Base-by-base conservation (phyloP, 1,140 invertebrate species). In the Globodera rostochiensis region DNA sequence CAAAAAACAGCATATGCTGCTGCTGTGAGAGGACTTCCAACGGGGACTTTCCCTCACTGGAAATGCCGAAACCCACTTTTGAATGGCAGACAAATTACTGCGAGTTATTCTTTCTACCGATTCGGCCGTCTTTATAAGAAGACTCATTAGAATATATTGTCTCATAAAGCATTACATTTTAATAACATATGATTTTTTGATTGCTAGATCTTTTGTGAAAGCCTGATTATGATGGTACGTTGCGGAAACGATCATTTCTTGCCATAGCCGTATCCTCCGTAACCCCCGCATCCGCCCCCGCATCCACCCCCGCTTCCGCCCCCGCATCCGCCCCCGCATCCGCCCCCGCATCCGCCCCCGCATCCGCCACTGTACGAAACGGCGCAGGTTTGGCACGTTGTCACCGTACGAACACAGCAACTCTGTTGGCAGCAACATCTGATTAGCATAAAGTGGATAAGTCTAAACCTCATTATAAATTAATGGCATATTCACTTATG, bases 401-500 rank as follows among this genome's bases (percentile, higher is more conserved):
- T 76, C 64, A 76, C 74, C 64, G 74, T 76, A 45, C 53, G 74
- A 25, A 50, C 53, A 57, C 74, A 76, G 64, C 74, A 47, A 57
- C 36, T 50, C 15, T 46, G 46, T n/a, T 36, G 60, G 60, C 60
- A 64, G 60, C n/a, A n/a, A 13, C 13, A 64, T 64, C 60, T 64
- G 60, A 64, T 13, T 15, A 64, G n/a, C 60, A 64, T 13, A n/a
- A n/a, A n/a, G 13, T 13, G 13, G n/a, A 64, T 64, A 64, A 64
- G 13, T n/a, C 13, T 64, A 64, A 64, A 15, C 60, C n/a, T 64
- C n/a, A 13, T n/a, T n/a, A 64, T n/a, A 15, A 15, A 64, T 64
- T 64, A n/a, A 15, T 1, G 13, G n/a, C 13, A 1, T 64, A 64
- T 64, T 64, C 13, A 25, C 21, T 9, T 57, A 8, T 19, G 46